phyloP scores from a whole-genome alignment of 2,888 invertebrate genomes.

The Coremacera marginata region DNA sequence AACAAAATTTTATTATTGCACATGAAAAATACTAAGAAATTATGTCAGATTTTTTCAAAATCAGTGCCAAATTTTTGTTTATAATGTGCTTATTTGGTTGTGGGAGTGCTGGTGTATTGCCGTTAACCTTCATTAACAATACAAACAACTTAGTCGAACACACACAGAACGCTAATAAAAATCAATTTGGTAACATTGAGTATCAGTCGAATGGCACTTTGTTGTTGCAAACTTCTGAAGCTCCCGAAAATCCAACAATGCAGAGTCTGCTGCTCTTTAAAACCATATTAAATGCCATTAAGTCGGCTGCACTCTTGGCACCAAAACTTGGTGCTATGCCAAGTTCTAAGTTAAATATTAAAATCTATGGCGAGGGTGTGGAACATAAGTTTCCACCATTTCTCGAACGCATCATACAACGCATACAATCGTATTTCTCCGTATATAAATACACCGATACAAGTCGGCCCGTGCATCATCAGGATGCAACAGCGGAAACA shows the following conservation, averaged over 20 bases:
- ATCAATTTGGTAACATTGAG: conserved; percentile 56
- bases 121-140: conserved; percentile 13
- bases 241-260: conserved; percentile 46
- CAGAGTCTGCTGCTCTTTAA: conserved; percentile 54
- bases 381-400: conserved; percentile 77
- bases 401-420: conserved; percentile 77
- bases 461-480: conserved; percentile 62
- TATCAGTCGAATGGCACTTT: conserved; percentile 57
- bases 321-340: neutral
- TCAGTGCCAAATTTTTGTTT: neutral
- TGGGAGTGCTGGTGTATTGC: neutral
- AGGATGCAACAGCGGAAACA: neutral
- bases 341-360: conserved; percentile 48
- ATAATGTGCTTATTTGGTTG: neutral
- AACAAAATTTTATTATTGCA: neutral
- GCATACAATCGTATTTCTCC: conserved; percentile 78
- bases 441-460: conserved; percentile 75
- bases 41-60: neutral
- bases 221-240: conserved; percentile 44
- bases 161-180: neutral
- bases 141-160: neutral
- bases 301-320: conserved; percentile 38
- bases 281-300: conserved; percentile 55
- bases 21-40: neutral
- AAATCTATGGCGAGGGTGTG: conserved; percentile 66